These are phyloP conservation scores for Chlorocebus sabaeus DNA, from an alignment of 2,113 vertebrate genomes.

Conservation along the genomic window DNA sequence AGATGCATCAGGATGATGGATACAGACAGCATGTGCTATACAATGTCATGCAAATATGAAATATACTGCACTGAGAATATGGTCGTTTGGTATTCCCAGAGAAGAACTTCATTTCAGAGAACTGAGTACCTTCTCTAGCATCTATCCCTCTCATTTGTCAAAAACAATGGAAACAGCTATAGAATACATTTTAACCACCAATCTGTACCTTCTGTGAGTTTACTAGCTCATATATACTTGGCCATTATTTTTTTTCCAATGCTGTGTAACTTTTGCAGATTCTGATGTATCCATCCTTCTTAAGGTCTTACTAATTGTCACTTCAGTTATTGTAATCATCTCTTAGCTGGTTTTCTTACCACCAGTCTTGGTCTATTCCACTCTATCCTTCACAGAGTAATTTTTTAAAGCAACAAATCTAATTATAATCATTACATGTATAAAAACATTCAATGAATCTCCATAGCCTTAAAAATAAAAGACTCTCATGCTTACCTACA, in stretches of 20 bases:
- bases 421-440: background rate
- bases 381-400: background rate
- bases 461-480: background rate
- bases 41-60: background rate
- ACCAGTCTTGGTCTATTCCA: background rate
- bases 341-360: background rate
- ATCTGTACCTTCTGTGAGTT: conserved; percentile 11
- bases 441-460: background rate
- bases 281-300: background rate
- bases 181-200: conserved; percentile 20
- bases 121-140: conserved; percentile 26
- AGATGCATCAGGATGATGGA: conserved; percentile 51
- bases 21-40: background rate
- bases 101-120: conserved; percentile 44
- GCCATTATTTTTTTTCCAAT: background rate
- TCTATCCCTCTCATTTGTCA: conserved; percentile 7
- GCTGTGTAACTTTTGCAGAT: background rate
- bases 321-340: background rate
- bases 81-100: conserved; percentile 26
- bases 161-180: background rate
- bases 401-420: background rate
- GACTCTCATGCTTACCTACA: background rate
- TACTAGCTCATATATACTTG: background rate
- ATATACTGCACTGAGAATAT: background rate
- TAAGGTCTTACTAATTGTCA: background rate